Percentiles rank a stretch among this genome's conserved stretches.
Conservation (phyloP, 2,888 invertebrate species). For the Aphelenchoides bicaudatus region DNA sequence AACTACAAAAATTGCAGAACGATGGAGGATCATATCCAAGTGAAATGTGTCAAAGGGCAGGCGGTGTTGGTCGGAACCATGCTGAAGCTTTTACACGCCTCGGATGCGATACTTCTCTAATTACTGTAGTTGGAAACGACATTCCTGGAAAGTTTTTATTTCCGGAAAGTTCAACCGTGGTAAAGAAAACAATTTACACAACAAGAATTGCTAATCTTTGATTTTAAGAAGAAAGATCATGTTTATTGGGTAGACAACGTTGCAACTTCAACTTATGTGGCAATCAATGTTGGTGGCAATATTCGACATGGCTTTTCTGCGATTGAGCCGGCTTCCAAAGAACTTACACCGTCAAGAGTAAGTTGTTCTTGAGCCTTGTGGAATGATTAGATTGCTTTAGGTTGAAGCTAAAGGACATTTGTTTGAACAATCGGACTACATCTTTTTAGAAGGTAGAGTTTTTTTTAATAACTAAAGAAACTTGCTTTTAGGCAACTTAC, state of each 20-base stretch:
- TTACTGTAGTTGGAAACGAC: slow-evolving; percentile 78
- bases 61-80: slow-evolving; percentile 88
- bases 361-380: background rate
- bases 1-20: no score
- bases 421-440: slow-evolving; percentile 70
- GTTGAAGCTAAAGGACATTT: slow-evolving; percentile 68
- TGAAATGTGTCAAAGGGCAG: slow-evolving; percentile 65
- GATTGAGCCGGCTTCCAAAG: slow-evolving; percentile 36
- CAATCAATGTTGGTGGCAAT: slow-evolving; percentile 44
- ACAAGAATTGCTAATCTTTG: background rate
- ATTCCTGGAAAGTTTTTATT: slow-evolving; percentile 47
- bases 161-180: background rate
- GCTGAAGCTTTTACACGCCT: slow-evolving; percentile 73
- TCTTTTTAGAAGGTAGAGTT: slow-evolving; percentile 82
- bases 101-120: slow-evolving; percentile 63
- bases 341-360: slow-evolving; percentile 40
- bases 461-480: slow-evolving; percentile 68
- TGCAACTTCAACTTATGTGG: slow-evolving; percentile 39
- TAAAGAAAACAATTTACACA: background rate
- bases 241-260: background rate
- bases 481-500: background rate
- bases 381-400: slow-evolving; percentile 60
- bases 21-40: slow-evolving; percentile 76
- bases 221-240: background rate
- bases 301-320: slow-evolving; percentile 42